Base-by-base conservation (phyloP, 92 coral and sea anemone genomes). In the Epizoanthus ramosus region DNA sequence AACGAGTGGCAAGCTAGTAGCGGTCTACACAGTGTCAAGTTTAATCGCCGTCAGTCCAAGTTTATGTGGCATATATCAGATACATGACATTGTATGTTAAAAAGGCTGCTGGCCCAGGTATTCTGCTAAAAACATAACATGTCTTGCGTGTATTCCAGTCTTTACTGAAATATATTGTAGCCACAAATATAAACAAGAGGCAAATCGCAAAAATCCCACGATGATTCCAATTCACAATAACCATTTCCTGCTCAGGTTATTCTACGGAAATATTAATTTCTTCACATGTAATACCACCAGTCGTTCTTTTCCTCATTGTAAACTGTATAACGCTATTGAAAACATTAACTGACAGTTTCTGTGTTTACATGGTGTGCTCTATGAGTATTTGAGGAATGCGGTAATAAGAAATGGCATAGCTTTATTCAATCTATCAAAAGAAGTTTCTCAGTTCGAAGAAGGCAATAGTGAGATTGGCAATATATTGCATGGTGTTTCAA, bases 211-310 rank as follows among this genome's bases (percentile, higher is more conserved):
- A 24, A 77, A 37, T 15, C 57, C 43, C 59, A 23, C 9, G 21
- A 13, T 43, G 23, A n/a, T n/a, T n/a, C 47, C 35, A 63, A 15
- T 69, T 77, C 8, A 6, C 43, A 9, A 37, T 60, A 77, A 77
- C 71, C 57, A 77, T 25, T 77, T 75, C 71, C 82, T 77, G 59
- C 65, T 77, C 43, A 21, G 60, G 71, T 43, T 60, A 13, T 60
- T 14, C 17, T 77, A 41, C 82, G 71, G 82, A 77, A 77, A 77
- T 77, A 77, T 77, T 61, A 39, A 22, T 77, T 77, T 63, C 82
- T 61, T 39, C 70, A 0, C 9, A 50, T 16, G 12, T 35, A 56
- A 75, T 75, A 68, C 54, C 24, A 41, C 57, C 41, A 75, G 18
- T 41, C 24, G 56, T 43, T 41, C 28, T 7, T 37, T 25, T 74